Conservation (phyloP, 1,140 invertebrate genomes). For the Magallana gigas region DNA sequence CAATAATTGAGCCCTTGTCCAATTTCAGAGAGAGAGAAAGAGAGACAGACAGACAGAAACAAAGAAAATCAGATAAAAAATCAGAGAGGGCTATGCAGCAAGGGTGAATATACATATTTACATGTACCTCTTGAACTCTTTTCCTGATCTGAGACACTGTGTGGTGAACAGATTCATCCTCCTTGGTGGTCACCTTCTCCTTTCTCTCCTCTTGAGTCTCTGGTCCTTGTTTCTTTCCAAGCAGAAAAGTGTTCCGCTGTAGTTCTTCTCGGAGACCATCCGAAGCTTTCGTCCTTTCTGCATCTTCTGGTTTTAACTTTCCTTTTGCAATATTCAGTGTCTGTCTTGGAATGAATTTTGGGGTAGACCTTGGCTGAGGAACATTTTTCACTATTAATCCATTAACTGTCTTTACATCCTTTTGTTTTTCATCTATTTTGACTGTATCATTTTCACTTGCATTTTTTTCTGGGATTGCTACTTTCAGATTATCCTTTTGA, state of each 20-base stretch:
- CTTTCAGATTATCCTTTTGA: neutral
- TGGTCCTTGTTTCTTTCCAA: constrained; percentile 66
- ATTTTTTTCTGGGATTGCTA: constrained; percentile 8
- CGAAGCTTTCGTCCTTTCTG: neutral
- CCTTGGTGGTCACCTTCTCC: constrained; percentile 42
- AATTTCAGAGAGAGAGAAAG: neutral
- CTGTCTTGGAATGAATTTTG: constrained; percentile 75
- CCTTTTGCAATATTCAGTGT: constrained; percentile 40
- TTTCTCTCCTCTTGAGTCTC: constrained; percentile 23
- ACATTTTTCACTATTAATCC: constrained; percentile 64
- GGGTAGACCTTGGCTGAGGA: constrained; percentile 56
- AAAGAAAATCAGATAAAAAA: neutral
- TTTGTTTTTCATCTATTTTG: constrained; percentile 40
- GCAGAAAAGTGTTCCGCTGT: constrained; percentile 66
- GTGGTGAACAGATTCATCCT: constrained; percentile 60
- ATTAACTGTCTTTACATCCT: constrained; percentile 27
- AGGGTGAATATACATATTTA: neutral
- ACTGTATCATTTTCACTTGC: constrained; percentile 31
- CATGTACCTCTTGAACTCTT: constrained; percentile 63
- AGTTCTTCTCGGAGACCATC: constrained; percentile 59
- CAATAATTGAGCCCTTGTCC: neutral
- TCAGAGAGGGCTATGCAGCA: neutral
- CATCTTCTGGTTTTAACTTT: neutral
- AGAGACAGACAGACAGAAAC: neutral
- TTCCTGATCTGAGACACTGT: constrained; percentile 66